These are phyloP conservation scores for Furnarius figulus DNA, from an alignment of 2,113 vertebrate genomes.

Conservation along the genomic window DNA sequence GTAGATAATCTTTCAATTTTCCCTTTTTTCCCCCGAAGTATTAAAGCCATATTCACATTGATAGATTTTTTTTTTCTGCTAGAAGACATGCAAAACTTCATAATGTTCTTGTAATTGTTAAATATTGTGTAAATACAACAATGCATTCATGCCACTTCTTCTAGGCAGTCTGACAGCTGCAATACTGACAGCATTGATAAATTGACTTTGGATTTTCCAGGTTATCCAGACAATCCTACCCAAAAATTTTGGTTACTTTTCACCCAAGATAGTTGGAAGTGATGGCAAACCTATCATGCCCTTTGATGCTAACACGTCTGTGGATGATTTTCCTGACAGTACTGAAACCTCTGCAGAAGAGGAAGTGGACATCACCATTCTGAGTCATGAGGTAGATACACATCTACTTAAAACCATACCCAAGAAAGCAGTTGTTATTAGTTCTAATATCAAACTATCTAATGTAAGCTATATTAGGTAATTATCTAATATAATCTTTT, in stretches of 20 bases:
- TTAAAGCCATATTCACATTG: not conserved
- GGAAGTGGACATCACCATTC: slow-evolving; percentile 82
- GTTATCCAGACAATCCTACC: slow-evolving; percentile 83
- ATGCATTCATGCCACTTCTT: not conserved
- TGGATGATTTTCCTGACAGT: slow-evolving; percentile 66
- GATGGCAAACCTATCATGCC: slow-evolving; percentile 73
- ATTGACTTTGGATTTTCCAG: slow-evolving; percentile 57
- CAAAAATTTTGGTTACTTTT: slow-evolving; percentile 67
- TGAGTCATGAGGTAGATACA: slow-evolving; percentile 81
- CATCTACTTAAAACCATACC: not conserved
- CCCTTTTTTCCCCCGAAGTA: not conserved
- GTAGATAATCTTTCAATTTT: not conserved
- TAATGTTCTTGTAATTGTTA: not conserved
- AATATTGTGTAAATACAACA: not conserved
- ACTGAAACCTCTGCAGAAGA: slow-evolving; percentile 74
- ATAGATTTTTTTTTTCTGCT: not conserved
- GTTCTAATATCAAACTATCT: not conserved
- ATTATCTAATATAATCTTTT: not conserved
- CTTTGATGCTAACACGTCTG: slow-evolving; percentile 57
- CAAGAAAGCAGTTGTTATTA: not conserved
- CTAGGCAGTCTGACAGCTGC: not conserved
- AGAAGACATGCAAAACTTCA: not conserved
- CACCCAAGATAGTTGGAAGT: slow-evolving; percentile 68
- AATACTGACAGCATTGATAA: not conserved
- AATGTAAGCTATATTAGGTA: not conserved